Evolutionary conservation across 1,140 invertebrate species (phyloP).

Genomic region (Zaprionus lachaisei): DNA sequence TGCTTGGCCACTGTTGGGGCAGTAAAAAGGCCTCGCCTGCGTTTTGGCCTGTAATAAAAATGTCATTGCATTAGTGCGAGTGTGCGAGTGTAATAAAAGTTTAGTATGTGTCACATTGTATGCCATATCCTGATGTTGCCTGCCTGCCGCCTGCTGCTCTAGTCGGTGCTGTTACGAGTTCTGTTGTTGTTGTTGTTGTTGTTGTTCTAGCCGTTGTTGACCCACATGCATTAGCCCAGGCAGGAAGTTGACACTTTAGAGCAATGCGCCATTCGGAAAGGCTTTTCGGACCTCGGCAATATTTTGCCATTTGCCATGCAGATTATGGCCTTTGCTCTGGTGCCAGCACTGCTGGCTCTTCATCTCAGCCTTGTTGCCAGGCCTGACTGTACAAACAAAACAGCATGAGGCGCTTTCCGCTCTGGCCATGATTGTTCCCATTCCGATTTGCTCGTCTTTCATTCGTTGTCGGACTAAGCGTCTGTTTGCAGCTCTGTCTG

Average conservation of each 20-base stretch:
- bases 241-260: constrained; percentile 76
- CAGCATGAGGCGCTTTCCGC: neutral
- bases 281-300: constrained; percentile 39
- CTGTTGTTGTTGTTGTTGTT: neutral
- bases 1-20: constrained; percentile 21
- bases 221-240: constrained; percentile 57
- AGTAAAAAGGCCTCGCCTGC: constrained; percentile 61
- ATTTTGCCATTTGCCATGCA: constrained; percentile 69
- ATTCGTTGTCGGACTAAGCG: constrained; percentile 29
- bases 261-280: constrained; percentile 41
- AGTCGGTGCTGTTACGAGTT: neutral
- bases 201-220: constrained; percentile 17
- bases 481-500: constrained; percentile 24
- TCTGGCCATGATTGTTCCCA: constrained; percentile 5
- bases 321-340: constrained; percentile 40
- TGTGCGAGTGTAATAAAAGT: constrained; percentile 70
- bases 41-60: constrained; percentile 77
- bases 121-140: constrained; percentile 30
- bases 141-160: constrained; percentile 10
- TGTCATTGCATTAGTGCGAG: constrained; percentile 76
- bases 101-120: constrained; percentile 81
- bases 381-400: constrained; percentile 12
- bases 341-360: neutral
- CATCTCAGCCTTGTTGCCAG: neutral
- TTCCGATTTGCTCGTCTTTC: constrained; percentile 16